Evolutionary conservation across 2,888 invertebrate genomes (phyloP).

Genomic region (Leptura quadrifasciata): DNA sequence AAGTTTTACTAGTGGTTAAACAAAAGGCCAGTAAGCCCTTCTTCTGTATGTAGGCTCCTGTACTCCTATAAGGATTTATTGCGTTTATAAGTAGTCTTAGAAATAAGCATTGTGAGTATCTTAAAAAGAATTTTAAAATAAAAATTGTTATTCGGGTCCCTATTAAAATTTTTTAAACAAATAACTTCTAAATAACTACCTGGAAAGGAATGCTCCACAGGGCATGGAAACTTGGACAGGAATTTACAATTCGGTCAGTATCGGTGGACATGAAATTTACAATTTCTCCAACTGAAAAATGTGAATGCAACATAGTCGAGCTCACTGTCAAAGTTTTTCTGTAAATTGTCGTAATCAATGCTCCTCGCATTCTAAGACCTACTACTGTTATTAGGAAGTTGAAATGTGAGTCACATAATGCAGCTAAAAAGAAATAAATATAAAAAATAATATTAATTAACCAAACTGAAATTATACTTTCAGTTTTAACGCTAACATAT

Average conservation of each 20-base stretch:
- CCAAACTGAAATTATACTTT: too few relatives aligned
- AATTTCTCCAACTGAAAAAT: conserved; percentile 87
- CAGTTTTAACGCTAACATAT: too few relatives aligned
- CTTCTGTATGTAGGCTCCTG: too few relatives aligned
- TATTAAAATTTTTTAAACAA: too few relatives aligned
- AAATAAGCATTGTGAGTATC: too few relatives aligned
- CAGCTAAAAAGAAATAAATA: conserved; percentile 74
- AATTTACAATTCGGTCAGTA: conserved; percentile 95
- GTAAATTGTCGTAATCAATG: conserved; percentile 89
- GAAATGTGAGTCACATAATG: conserved; percentile 91
- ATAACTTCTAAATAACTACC: conserved; percentile 72
- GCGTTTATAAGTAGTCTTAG: too few relatives aligned
- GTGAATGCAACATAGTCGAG: conserved; percentile 68
- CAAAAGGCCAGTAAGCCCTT: too few relatives aligned
- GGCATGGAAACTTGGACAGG: conserved; percentile 96
- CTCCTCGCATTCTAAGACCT: conserved; percentile 90
- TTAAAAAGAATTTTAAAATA: too few relatives aligned
- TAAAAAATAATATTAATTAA: too few relatives aligned
- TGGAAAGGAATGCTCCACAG: conserved; percentile 97
- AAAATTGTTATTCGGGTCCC: too few relatives aligned
- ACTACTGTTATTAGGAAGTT: conserved; percentile 90
- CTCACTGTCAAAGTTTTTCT: conserved; percentile 79
- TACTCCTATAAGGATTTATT: too few relatives aligned
- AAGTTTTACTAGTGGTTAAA: too few relatives aligned
- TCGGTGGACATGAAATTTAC: conserved; percentile 98